phyloP scores from a whole-genome alignment of 2,113 vertebrate species.

The Setophaga petechia region DNA sequence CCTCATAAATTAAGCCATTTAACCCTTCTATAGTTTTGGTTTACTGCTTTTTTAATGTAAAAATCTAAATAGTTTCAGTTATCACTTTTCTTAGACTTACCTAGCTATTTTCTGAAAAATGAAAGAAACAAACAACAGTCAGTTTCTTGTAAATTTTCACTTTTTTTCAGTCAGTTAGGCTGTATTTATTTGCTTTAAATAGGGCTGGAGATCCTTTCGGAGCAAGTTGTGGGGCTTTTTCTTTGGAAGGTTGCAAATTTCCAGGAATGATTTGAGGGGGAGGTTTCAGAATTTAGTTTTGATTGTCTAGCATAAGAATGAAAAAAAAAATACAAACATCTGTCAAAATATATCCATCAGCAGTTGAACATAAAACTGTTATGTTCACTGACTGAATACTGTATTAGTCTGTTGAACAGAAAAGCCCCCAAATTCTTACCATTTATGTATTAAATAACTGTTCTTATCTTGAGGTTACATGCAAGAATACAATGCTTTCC shows the following conservation, averaged over 20 bases:
- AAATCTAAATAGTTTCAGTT: neutral
- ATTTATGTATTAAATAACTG: neutral
- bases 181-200: neutral
- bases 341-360: neutral
- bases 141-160: neutral
- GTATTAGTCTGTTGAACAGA: neutral
- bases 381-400: neutral
- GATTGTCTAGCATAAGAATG: neutral
- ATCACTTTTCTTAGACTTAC: neutral
- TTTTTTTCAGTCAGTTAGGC: neutral
- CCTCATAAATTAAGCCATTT: neutral
- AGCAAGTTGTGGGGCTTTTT: neutral
- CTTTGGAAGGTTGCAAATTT: neutral
- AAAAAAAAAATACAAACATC: neutral
- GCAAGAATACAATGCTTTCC: conserved; percentile 5
- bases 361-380: neutral
- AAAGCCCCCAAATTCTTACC: neutral
- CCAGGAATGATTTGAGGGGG: neutral
- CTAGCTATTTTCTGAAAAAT: neutral
- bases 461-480: conserved; percentile 7
- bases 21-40: neutral
- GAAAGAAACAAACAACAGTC: neutral
- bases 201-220: neutral
- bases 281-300: neutral
- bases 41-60: neutral